Evolutionary conservation across 2,113 vertebrate species (phyloP).

Genomic region (Eublepharis macularius): DNA sequence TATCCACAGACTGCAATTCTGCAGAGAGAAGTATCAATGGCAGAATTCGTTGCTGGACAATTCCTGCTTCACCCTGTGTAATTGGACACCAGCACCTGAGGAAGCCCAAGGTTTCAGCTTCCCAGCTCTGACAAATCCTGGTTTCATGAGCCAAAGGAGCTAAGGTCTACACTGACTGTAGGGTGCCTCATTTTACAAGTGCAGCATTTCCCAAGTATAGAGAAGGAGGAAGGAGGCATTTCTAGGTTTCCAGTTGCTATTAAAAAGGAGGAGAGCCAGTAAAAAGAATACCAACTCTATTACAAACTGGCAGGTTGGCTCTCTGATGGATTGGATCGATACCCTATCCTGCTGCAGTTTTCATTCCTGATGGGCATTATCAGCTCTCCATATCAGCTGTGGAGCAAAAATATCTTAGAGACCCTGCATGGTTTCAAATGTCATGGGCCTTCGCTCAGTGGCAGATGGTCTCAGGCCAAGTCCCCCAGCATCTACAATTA

Average conservation of each 20-base stretch:
- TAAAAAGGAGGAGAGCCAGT: neutral
- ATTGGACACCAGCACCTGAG: neutral
- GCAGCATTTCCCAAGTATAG: neutral
- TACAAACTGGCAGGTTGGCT: neutral
- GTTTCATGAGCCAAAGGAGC: neutral
- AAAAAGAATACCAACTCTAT: neutral
- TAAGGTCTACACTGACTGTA: neutral
- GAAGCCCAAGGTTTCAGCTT: neutral
- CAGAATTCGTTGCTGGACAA: neutral
- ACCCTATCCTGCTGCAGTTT: no score
- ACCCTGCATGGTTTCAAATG: no score
- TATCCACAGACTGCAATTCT: neutral
- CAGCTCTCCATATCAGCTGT: no score
- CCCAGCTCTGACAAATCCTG: neutral
- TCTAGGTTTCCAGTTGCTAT: neutral
- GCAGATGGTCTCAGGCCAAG: no score
- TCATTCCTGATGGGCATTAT: no score
- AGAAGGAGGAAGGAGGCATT: no score
- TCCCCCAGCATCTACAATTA: no score
- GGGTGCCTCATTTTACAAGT: neutral
- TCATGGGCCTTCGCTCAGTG: no score
- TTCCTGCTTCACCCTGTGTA: conserved; percentile 1
- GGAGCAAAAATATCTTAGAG: no score
- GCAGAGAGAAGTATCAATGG: neutral
- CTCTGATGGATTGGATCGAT: no score